A percentile compares a stretch with the other conserved stretches of the same genome.
These are phyloP conservation scores for Clupea harengus DNA, from an alignment of 2,113 vertebrate genomes.

Conservation along the genomic window DNA sequence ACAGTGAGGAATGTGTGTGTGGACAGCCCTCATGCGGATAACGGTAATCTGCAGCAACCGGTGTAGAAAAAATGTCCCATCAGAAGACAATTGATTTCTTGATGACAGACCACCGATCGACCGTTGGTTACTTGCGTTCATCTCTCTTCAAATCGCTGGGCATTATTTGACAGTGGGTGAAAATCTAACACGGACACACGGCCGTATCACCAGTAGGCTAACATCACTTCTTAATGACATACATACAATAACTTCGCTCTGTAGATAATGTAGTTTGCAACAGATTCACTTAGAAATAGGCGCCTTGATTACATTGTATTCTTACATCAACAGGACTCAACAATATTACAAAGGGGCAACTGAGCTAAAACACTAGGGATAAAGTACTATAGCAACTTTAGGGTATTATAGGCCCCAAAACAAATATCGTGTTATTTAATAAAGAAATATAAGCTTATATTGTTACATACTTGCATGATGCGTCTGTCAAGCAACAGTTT, in stretches of 20 bases:
- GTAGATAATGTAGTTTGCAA: neutral
- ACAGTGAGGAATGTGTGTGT: constrained; percentile 42
- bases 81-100: constrained; percentile 9
- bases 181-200: neutral
- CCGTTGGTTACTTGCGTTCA: neutral
- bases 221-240: neutral
- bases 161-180: constrained; percentile 1
- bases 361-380: neutral
- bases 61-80: neutral
- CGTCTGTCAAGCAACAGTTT: neutral
- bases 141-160: neutral
- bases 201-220: neutral
- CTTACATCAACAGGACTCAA: neutral
- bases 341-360: neutral
- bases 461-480: neutral
- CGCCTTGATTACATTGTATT: neutral
- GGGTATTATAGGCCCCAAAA: neutral
- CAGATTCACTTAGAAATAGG: neutral
- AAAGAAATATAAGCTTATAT: neutral
- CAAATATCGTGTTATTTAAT: neutral
- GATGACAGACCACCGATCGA: neutral
- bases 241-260: neutral
- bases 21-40: constrained; percentile 7
- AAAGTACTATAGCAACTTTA: neutral
- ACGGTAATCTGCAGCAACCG: neutral